A percentile compares a stretch with the other conserved stretches of the same genome.
Evolutionary conservation across 2,113 vertebrate genomes (phyloP).

Genomic region (Fregetta grallaria): DNA sequence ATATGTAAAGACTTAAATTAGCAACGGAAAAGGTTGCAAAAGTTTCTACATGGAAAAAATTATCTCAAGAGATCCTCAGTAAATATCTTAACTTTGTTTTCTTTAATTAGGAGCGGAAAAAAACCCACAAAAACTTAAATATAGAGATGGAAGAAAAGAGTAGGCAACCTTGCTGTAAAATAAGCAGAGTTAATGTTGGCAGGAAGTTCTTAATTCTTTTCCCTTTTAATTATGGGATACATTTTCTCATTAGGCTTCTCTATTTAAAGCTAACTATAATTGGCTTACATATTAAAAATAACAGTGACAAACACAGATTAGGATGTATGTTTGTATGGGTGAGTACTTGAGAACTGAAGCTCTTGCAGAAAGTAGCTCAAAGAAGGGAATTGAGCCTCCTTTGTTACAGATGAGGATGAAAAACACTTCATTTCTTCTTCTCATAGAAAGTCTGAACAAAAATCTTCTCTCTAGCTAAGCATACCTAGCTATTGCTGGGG

Average conservation of each 20-base stretch:
- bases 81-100: background rate
- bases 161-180: conserved; percentile 17
- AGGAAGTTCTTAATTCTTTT: conserved; percentile 65
- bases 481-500: background rate
- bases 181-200: conserved; percentile 49
- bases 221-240: conserved; percentile 60
- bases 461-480: background rate
- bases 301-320: conserved; percentile 46
- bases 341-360: conserved; percentile 8
- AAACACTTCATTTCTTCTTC: background rate
- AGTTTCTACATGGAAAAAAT: conserved; percentile 6
- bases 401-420: background rate
- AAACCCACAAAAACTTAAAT: background rate
- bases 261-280: conserved; percentile 68
- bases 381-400: background rate
- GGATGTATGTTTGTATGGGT: background rate
- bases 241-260: conserved; percentile 70
- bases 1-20: background rate
- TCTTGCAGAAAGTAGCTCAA: background rate
- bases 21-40: background rate
- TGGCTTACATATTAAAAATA: conserved; percentile 65
- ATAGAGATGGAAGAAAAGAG: conserved; percentile 9
- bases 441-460: background rate
- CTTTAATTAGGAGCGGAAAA: background rate
- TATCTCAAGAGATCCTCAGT: background rate